Base-by-base conservation (phyloP, 2,797 vertebrate species). In the Atherinosoma microstoma region DNA sequence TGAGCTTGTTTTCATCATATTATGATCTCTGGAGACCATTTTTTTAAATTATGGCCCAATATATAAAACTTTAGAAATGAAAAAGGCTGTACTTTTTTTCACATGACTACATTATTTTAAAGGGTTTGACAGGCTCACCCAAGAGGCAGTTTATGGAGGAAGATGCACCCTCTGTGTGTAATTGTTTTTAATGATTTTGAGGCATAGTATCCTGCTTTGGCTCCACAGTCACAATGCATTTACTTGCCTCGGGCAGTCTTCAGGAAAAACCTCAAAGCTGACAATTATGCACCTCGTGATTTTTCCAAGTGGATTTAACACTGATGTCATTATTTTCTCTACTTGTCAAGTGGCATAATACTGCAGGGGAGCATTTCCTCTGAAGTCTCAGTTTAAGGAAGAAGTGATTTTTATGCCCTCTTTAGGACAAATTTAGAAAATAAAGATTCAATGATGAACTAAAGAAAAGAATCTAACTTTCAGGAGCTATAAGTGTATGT, bases 141-240 rank as follows among this genome's bases (percentile, higher is more conserved):
- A n/a, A 20, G 63, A 73, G 62, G 60, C n/a, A 11, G 64, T 75
- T 75, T n/a, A 74, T 53, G 51, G 38, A 54, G 29, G 24, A 45
- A 27, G 53, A 56, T 58, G 58, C 51, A 56, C 10, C 53, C 18
- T 82, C 70, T 66, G 58, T 24, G 1, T n/a, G 34, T 79, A 76
- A 83, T 80, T 61, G 60, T 65, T 75, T 76, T 68, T 72, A 75
- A 82, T 83, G 82, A 82, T 58, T 67, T 42, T 71, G 62, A 82
- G 72, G 63, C 32, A 29, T 4, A 51, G 60, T 40, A 16, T 40
- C 47, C 53, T 67, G 61, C 10, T 64, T 64, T 65, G 49, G 30
- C 24, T 24, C 76, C 51, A 68, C 70, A 78, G 78, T 79, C 74
- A 24, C 36, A 22, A 42, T 45, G 47, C 63, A 1, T 75, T 42